phyloP scores from a whole-genome alignment of 2,113 vertebrate genomes.

The Opisthocomus hoazin region DNA sequence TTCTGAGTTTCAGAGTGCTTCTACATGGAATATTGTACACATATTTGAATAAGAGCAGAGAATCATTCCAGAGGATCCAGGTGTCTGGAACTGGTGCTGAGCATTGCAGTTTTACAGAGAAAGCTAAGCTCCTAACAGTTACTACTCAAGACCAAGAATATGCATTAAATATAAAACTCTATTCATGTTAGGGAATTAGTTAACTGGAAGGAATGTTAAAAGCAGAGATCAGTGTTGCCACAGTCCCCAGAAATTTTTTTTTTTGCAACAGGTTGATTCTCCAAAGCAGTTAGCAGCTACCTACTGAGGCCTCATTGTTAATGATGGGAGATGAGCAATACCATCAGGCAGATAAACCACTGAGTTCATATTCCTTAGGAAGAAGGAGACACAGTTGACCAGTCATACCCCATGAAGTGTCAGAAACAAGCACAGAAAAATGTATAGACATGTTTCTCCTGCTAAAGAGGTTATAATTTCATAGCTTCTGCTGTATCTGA shows the following conservation, averaged over 20 bases:
- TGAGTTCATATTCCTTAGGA: not conserved
- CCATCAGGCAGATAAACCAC: not conserved
- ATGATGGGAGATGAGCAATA: not conserved
- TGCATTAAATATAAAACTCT: not conserved
- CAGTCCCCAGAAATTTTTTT: not conserved
- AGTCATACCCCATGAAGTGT: not conserved
- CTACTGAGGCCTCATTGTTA: not conserved
- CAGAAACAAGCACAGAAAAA: not conserved
- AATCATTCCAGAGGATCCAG: not conserved
- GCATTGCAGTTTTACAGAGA: not conserved
- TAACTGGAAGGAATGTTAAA: not conserved
- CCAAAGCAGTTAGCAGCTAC: not conserved
- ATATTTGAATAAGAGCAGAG: not conserved
- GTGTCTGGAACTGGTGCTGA: not conserved
- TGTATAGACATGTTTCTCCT: not conserved
- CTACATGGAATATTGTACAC: not conserved
- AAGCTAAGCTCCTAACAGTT: not conserved
- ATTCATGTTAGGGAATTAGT: not conserved
- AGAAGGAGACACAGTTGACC: not conserved
- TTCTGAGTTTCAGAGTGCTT: not conserved
- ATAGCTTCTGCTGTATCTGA: not conserved
- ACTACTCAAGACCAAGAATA: not conserved
- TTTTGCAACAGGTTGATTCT: not conserved
- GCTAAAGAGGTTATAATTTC: not conserved
- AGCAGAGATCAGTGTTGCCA: not conserved